Evolutionary conservation across 2,888 invertebrate genomes (phyloP).

Genomic region (Myopa tessellatipennis): DNA sequence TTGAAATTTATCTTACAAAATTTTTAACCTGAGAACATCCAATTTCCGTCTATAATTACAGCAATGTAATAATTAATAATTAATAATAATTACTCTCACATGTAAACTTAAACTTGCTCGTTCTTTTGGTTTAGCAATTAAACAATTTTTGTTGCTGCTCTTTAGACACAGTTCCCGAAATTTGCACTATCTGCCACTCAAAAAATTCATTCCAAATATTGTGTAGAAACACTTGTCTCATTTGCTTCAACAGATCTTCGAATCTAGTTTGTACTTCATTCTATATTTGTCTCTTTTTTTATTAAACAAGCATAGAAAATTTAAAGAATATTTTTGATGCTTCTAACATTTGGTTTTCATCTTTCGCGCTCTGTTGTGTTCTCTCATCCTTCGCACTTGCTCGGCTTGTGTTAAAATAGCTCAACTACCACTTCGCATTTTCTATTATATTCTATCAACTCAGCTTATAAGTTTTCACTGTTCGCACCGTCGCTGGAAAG

Average conservation of each 20-base stretch:
- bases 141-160: constrained; percentile 4
- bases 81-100: too few species aligned
- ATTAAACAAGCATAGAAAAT: too few species aligned
- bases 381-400: background rate
- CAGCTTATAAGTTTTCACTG: constrained; percentile 21
- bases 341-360: too few species aligned
- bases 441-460: too few species aligned
- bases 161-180: background rate
- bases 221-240: background rate
- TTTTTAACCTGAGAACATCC: background rate
- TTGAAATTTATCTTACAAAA: background rate
- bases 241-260: too few species aligned
- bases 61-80: too few species aligned
- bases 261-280: too few species aligned
- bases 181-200: background rate
- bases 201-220: too few species aligned
- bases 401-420: constrained; percentile 3
- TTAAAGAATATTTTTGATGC: background rate
- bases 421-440: too few species aligned
- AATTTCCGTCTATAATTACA: too few species aligned
- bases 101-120: constrained; percentile 21
- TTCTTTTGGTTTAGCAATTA: constrained; percentile 21
- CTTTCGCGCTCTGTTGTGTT: too few species aligned
- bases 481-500: background rate
- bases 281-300: too few species aligned